A percentile compares a stretch with the other conserved stretches of the same genome.
Conservation (phyloP, 2,113 vertebrate genomes). For the Albula glossodonta region DNA sequence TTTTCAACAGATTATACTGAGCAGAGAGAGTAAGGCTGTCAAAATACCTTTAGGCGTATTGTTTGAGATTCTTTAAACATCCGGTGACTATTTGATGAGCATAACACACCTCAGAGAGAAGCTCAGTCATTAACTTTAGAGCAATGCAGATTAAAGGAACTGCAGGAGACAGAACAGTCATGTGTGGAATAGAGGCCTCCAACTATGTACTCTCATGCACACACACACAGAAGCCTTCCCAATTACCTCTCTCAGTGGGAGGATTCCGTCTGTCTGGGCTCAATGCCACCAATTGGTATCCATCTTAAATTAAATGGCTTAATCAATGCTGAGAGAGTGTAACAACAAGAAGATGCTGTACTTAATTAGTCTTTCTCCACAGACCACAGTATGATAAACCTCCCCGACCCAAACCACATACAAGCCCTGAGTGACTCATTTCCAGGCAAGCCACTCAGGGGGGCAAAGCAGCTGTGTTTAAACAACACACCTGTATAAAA, state of each 20-base stretch:
- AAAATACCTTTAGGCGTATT: slow-evolving; percentile 1
- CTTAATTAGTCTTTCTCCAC: slow-evolving; percentile 42
- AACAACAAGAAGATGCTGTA: slow-evolving; percentile 41
- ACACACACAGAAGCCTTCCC: slow-evolving; percentile 35
- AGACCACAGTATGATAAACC: slow-evolving; percentile 22
- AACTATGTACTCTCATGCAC: background rate
- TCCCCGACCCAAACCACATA: background rate
- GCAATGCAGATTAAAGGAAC: slow-evolving; percentile 9
- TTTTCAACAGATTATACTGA: slow-evolving; percentile 37
- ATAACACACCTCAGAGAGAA: background rate
- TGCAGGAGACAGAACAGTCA: slow-evolving; percentile 20
- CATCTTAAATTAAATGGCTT: slow-evolving; percentile 50
- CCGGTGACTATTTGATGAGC: background rate
- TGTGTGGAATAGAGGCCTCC: slow-evolving; percentile 10
- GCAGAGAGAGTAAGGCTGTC: slow-evolving; percentile 23
- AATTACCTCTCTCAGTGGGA: slow-evolving; percentile 40
- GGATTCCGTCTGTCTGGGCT: slow-evolving; percentile 40
- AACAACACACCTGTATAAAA: background rate
- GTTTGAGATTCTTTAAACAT: background rate
- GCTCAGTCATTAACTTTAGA: background rate
- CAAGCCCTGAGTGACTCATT: background rate
- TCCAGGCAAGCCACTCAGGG: background rate
- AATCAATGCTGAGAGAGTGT: slow-evolving; percentile 42
- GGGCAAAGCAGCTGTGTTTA: background rate
- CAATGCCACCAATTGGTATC: slow-evolving; percentile 42